Evolutionary conservation across 2,113 vertebrate species (phyloP).

Genomic region (Cyprinodon brontotheroides): DNA sequence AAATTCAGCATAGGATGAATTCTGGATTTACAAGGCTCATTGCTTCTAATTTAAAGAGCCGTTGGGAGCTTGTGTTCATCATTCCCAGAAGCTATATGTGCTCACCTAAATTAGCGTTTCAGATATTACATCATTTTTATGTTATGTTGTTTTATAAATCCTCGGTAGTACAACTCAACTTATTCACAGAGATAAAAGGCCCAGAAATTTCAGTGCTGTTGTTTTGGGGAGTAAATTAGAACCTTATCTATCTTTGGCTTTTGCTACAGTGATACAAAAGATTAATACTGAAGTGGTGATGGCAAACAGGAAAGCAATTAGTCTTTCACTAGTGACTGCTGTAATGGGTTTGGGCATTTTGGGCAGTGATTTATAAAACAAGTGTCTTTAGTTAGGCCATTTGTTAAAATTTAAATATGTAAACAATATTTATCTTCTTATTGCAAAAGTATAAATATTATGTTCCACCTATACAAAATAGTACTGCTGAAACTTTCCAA

Average conservation of each 20-base stretch:
- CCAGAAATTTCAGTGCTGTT: conserved; percentile 19
- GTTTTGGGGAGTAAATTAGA: conserved; percentile 47
- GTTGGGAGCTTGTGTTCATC: conserved; percentile 32
- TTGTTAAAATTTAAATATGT: conserved; percentile 20
- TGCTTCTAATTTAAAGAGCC: conserved; percentile 59
- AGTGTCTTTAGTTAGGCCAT: conserved; percentile 33
- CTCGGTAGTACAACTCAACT: neutral
- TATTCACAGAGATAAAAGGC: conserved; percentile 43
- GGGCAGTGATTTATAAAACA: conserved; percentile 58
- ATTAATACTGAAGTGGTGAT: conserved; percentile 68
- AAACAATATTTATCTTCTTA: conserved; percentile 13
- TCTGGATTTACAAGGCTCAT: conserved; percentile 63
- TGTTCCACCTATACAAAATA: neutral
- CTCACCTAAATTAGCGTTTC: conserved; percentile 36
- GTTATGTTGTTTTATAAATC: conserved; percentile 10
- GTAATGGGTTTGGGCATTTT: conserved; percentile 68
- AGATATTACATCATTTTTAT: conserved; percentile 23
- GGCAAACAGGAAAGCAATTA: conserved; percentile 62
- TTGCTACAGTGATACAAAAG: conserved; percentile 47
- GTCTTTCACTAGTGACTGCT: conserved; percentile 73
- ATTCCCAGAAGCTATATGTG: conserved; percentile 40
- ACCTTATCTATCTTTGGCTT: conserved; percentile 41
- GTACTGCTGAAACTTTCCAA: neutral
- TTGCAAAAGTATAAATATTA: neutral
- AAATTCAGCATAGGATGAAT: conserved; percentile 50